Base-by-base conservation (phyloP, 2,888 invertebrate genomes). In the Diploptera punctata region DNA sequence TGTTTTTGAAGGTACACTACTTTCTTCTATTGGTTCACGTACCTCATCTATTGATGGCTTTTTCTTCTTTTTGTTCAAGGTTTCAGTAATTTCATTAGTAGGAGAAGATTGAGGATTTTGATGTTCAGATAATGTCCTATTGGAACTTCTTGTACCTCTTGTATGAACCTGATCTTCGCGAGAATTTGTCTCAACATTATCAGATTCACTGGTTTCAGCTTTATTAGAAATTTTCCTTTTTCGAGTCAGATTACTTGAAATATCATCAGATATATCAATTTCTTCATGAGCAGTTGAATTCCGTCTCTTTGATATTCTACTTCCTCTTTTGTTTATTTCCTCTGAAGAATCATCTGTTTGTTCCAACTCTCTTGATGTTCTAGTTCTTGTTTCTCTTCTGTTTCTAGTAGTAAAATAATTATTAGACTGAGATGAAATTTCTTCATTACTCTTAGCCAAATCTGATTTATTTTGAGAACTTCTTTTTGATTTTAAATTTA, bases 201-300 rank as follows among this genome's bases (percentile, higher is more conserved):
- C n/a, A 57, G 9, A 7, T n/a, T 3, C n/a, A 57, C 16, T 57
- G n/a, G n/a, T n/a, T 16, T 57, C 57, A n/a, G 54, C 16, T 54
- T 61, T 61, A 19, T 4, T 16, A 9, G 65, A 44, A 44, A 26
- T 16, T n/a, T 65, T 65, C 29, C 65, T 44, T 44, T 65, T 65
- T 2, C 29, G 47, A n/a, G 26, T 44, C 7, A 26, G 10, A 44
- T 18, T 65, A n/a, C 47, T 24, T 65, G n/a, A 9, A 31, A 7
- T 5, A 44, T 44, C 24, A 29, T 57, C 29, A 57, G 29, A 13
- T 57, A 0, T 24, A 3, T 57, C 57, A 13, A 29, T n/a, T 57
- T 57, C 31, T 13, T 57, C 29, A 57, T 7, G 7, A 57, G n/a
- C 29, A 29, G n/a, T n/a, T 0, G 29, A 57, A 57, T 18, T 16